These are phyloP conservation scores for Gallirallus australis DNA, from an alignment of 2,797 vertebrate species.

Conservation along the genomic window DNA sequence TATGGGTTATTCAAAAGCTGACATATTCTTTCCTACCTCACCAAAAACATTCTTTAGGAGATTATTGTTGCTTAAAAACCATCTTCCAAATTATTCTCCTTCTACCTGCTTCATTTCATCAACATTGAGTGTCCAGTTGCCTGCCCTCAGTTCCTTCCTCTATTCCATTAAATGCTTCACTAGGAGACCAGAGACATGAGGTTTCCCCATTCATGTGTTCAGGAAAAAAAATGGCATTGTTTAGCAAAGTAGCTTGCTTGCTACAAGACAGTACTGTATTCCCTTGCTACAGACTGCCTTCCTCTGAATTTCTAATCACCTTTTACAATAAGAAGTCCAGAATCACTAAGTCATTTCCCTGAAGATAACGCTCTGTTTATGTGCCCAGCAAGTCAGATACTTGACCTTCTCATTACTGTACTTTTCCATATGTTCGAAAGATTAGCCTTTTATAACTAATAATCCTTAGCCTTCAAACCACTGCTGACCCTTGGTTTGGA, in stretches of 20 bases:
- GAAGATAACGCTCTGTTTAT: neutral
- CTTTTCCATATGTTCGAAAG: neutral
- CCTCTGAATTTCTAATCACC: neutral
- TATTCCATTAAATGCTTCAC: neutral
- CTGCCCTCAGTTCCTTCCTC: neutral
- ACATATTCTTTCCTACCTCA: neutral
- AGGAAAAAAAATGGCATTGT: neutral
- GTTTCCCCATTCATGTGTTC: fast-evolving
- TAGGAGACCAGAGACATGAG: neutral
- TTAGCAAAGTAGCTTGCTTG: neutral
- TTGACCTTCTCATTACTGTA: neutral
- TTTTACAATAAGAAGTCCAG: neutral
- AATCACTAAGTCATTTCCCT: neutral
- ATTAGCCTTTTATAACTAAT: neutral
- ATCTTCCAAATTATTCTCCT: neutral
- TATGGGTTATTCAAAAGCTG: neutral
- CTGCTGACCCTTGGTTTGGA: neutral
- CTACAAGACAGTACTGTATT: neutral
- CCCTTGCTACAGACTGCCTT: neutral
- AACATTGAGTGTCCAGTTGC: neutral
- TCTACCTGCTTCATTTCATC: neutral
- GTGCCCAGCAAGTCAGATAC: neutral
- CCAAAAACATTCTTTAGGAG: neutral
- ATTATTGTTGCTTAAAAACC: neutral
- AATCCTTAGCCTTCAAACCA: neutral